These are phyloP conservation scores for Monopis laevigella DNA, from an alignment of 2,888 invertebrate genomes.

Conservation along the genomic window DNA sequence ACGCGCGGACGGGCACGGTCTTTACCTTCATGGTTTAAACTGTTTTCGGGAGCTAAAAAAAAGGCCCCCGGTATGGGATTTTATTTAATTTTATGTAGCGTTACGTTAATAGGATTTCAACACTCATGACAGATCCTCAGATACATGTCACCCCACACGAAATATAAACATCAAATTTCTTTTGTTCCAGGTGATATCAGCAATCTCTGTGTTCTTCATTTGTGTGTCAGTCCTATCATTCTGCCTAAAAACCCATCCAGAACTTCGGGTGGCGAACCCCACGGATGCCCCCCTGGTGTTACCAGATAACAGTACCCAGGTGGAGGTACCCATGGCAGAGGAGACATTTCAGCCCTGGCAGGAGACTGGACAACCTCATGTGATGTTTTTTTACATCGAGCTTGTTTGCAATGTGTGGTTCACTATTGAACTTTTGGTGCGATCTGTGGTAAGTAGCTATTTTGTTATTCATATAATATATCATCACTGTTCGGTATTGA, in stretches of 20 bases:
- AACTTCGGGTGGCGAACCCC: slow-evolving; percentile 72
- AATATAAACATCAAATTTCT: not conserved
- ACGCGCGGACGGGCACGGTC: too few relatives aligned
- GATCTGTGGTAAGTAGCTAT: slow-evolving; percentile 79
- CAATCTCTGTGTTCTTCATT: slow-evolving; percentile 95
- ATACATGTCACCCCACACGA: too few relatives aligned
- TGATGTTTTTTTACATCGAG: slow-evolving; percentile 91
- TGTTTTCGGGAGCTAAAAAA: too few relatives aligned
- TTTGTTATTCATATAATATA: too few relatives aligned
- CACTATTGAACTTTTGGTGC: slow-evolving; percentile 88
- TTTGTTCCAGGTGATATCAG: slow-evolving; percentile 80
- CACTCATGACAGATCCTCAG: too few relatives aligned
- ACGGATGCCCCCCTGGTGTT: slow-evolving; percentile 20
- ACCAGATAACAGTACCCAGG: slow-evolving; percentile 22
- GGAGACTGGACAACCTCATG: slow-evolving; percentile 69
- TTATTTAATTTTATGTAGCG: too few relatives aligned
- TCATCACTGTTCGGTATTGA: too few relatives aligned
- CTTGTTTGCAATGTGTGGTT: slow-evolving; percentile 96
- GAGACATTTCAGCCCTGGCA: slow-evolving; percentile 44
- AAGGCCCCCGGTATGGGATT: too few relatives aligned
- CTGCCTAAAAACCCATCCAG: slow-evolving; percentile 95
- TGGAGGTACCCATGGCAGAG: slow-evolving; percentile 22
- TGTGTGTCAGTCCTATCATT: slow-evolving; percentile 95
- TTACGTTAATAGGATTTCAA: too few relatives aligned
- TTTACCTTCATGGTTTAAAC: too few relatives aligned